Conservation (phyloP, 2,888 invertebrate genomes). For the Lithophane socia region DNA sequence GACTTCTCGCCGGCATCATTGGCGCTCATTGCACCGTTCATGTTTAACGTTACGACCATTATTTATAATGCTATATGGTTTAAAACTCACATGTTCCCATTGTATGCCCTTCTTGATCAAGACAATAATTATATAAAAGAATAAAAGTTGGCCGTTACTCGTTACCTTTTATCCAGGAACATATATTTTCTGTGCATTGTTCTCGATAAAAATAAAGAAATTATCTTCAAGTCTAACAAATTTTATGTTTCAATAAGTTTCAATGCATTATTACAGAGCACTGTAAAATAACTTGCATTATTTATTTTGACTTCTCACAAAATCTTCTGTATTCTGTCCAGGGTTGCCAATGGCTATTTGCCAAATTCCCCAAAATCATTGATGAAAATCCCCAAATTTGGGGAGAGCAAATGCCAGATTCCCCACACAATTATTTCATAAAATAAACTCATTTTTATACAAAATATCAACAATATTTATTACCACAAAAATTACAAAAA, state of each 20-base stretch:
- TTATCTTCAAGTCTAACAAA: neutral
- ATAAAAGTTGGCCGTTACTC: constrained; percentile 14
- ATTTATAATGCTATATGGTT: neutral
- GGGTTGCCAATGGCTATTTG: too few species aligned
- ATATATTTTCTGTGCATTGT: constrained; percentile 11
- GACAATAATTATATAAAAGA: neutral
- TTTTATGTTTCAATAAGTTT: neutral
- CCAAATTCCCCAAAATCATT: too few species aligned
- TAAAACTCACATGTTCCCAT: constrained; percentile 44
- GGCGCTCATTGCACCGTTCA: constrained; percentile 74
- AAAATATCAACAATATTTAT: too few species aligned
- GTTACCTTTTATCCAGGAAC: constrained; percentile 33
- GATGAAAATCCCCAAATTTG: too few species aligned
- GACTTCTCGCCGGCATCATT: constrained; percentile 77
- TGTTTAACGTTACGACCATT: constrained; percentile 73
- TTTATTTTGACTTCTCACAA: constrained; percentile 5
- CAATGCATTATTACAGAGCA: neutral
- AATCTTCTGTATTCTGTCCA: neutral
- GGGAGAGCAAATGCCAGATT: too few species aligned
- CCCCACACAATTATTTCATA: too few species aligned
- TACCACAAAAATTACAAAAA: too few species aligned
- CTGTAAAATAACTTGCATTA: neutral
- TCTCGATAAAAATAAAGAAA: constrained; percentile 3
- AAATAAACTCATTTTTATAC: too few species aligned
- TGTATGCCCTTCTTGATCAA: constrained; percentile 26